Conservation (phyloP, 2,113 vertebrate species). For the Mustela lutreola region DNA sequence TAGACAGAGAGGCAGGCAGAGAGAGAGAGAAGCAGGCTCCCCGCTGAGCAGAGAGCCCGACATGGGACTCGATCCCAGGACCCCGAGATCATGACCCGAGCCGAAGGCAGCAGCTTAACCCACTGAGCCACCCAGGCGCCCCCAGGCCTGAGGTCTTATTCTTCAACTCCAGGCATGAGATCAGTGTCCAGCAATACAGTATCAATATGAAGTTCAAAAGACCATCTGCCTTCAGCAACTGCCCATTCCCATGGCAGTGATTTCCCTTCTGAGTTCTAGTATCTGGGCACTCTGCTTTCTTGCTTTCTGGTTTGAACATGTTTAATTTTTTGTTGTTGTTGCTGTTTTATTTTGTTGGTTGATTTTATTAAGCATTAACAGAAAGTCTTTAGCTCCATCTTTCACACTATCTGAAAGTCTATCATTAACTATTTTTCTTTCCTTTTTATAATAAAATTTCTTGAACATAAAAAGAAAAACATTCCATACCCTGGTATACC, state of each 20-base stretch:
- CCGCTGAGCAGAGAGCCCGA: no score
- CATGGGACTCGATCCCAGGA: no score
- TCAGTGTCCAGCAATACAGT: not conserved
- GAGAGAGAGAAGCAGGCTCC: no score
- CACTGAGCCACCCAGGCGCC: no score
- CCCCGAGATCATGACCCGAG: no score
- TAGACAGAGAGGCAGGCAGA: no score
- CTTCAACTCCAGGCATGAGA: not conserved
- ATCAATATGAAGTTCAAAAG: not conserved
- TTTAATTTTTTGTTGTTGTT: not conserved
- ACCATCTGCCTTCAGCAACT: not conserved
- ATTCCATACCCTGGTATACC: not conserved
- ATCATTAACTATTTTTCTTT: not conserved
- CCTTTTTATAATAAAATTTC: not conserved
- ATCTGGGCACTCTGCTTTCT: not conserved
- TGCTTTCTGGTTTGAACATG: not conserved
- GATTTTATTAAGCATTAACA: not conserved
- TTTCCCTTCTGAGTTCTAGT: not conserved
- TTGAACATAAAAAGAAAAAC: not conserved
- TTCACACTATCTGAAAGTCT: not conserved
- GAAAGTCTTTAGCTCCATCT: not conserved
- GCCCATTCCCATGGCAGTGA: not conserved
- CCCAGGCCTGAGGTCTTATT: not conserved
- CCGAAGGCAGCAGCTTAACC: no score
- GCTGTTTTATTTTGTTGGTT: not conserved